Evolutionary conservation across 2,797 vertebrate genomes (phyloP).

Genomic region (Masticophis lateralis): DNA sequence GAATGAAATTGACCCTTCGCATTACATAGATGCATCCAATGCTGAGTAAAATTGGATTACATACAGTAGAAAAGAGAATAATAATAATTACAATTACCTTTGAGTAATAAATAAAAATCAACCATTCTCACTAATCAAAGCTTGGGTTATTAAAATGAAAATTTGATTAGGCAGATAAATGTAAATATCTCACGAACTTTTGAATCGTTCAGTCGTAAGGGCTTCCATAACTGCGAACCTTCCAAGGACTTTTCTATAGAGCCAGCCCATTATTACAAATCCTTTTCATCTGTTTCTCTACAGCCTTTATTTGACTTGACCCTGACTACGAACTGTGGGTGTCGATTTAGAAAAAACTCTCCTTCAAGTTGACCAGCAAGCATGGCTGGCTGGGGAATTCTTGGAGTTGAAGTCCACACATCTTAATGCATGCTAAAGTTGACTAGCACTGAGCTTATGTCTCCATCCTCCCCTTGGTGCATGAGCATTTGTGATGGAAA

Average conservation of each 20-base stretch:
- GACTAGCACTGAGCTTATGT: neutral
- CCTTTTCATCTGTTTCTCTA: neutral
- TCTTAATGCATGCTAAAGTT: no score
- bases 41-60: neutral
- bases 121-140: neutral
- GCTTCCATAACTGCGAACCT: neutral
- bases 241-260: neutral
- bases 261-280: neutral
- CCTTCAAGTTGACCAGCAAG: neutral
- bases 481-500: neutral
- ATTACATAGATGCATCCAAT: neutral
- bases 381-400: no score
- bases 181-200: neutral
- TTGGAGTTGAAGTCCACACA: no score
- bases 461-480: neutral
- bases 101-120: neutral
- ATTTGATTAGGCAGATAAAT: neutral
- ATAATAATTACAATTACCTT: neutral
- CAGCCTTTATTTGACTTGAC: neutral
- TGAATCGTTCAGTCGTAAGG: neutral
- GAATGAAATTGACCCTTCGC: neutral
- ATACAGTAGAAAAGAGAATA: no score
- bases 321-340: neutral
- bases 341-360: neutral
- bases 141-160: neutral